Conservation (phyloP, 2,797 vertebrate species). For the Microtus obscurus region DNA sequence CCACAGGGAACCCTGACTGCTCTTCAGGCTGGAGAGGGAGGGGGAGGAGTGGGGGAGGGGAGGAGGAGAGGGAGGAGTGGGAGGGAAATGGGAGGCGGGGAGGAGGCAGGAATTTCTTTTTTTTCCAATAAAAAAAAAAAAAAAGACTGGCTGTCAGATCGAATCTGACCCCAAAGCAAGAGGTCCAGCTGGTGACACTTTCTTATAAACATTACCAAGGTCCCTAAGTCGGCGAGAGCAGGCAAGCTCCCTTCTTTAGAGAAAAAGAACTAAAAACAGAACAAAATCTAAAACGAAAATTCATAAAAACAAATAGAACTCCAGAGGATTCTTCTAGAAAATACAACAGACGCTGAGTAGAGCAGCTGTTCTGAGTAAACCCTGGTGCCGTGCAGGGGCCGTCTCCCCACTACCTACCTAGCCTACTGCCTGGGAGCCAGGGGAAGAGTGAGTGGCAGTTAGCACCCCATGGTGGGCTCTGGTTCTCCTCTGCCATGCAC, state of each 20-base stretch:
- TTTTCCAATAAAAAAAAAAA: no score
- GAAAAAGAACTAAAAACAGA: no score
- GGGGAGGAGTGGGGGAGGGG: no score
- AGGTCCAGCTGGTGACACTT: neutral
- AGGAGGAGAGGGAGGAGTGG: no score
- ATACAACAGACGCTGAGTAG: neutral
- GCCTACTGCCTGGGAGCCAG: rapidly evolving
- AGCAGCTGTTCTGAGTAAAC: rapidly evolving
- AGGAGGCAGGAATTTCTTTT: no score
- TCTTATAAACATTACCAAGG: neutral
- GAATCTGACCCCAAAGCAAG: neutral
- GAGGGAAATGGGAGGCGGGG: no score
- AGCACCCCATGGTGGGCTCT: rapidly evolving
- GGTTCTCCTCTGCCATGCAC: neutral
- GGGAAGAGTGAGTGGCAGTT: rapidly evolving
- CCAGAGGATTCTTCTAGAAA: neutral
- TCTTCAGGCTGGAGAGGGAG: no score
- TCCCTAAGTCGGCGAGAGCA: neutral
- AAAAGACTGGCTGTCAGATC: no score
- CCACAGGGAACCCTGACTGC: no score
- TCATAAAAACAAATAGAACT: neutral
- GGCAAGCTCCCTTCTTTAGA: neutral
- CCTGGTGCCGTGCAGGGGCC: rapidly evolving
- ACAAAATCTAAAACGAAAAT: neutral
- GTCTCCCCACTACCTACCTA: rapidly evolving